Base-by-base conservation (phyloP, 92 coral and sea anemone species). In the Galaxea fascicularis region DNA sequence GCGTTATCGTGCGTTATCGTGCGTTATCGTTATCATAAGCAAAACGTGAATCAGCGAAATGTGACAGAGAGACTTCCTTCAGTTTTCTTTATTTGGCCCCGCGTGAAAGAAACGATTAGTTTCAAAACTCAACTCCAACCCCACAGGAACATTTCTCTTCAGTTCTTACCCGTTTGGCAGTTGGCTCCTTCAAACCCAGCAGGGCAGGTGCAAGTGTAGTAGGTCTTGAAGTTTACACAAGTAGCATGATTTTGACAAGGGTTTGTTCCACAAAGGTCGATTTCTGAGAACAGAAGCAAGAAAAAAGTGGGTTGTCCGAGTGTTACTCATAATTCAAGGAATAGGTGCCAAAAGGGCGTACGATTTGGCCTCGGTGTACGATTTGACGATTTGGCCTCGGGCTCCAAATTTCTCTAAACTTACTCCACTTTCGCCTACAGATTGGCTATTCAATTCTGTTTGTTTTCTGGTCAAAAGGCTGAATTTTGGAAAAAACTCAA, bases 171-270 rank as follows among this genome's bases (percentile, higher is more conserved):
- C 65, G 68, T 85, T 45, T 87, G 69, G 60, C 98, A 95, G 78
- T 91, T 69, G 54, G 77, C 88, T 11, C 98, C 98, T 11, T 89
- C 83, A 74, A 78, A 95, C 56, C 98, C 98, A 30, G 86, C 74
- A 12, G 27, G 76, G 73, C 98, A 95, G 8, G 71, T 71, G 56
- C 98, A 94, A 16, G 89, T 87, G 85, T 89, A 91, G 87, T 93
- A 89, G 21, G 94, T 93, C 62, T 88, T 82, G 87, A 73, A 82
- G 94, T 95, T 93, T 18, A 71, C 31, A 68, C 98, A 95, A 0
- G 95, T 87, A 0, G 82, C 97, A 24, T 86, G 91, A 83, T 95
- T 87, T 62, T 65, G 69, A 82, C 98, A 95, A 25, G 95, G 98
- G 12, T 56, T 60, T 21, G 31, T 52, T 26, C 30, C 85, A 78